Evolutionary conservation across 1,140 invertebrate species (phyloP), one percentile per base, ranked within the genome.

Genomic region (Caerostris extrusa): DNA sequence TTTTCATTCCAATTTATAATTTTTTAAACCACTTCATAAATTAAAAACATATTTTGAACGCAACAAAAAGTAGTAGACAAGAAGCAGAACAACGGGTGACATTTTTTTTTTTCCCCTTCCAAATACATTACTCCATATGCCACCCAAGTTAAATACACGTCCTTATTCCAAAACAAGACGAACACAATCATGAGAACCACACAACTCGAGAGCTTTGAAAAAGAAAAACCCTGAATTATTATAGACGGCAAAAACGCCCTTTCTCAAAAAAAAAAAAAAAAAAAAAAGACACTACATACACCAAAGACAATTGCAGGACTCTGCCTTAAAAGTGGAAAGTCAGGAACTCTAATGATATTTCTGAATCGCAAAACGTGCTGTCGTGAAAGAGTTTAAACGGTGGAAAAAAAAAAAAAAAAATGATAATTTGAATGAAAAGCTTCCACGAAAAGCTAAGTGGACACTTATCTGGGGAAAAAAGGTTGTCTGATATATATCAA

Each of bases 361-460:
- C 34, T 12, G 19, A 8, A 34, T 2, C 34, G 71, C 8, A 12
- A 77, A 77, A 77, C 10, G 8, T 77, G 10, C 34, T 77, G 10
- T 12, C 34, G 8, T 67, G 50, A 71, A 34, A 34, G 19, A 71
- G 69, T 71, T 19, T 34, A 71, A 71, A 77, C 7, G 34, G 71
- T 77, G 53, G 71, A 77, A 14, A 77, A 77, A 34, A 34, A 34
- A 34, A 14, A 77, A 77, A n/a, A n/a, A n/a, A n/a, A n/a, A n/a
- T n/a, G n/a, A 77, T 77, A 77, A 50, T 77, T 50, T 12, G 34
- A 7, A 3, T 34, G 50, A 64, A 34, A 50, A 53, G 34, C 8
- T 71, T 71, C 67, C n/a, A n/a, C 5, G 56, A 83, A 85, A 85
- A 85, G 83, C 17, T 19, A 85, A 85, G 83, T 57, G 83, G 53